Base-by-base conservation (phyloP, 2,888 invertebrate genomes). In the Cyrtodaria siliqua region DNA sequence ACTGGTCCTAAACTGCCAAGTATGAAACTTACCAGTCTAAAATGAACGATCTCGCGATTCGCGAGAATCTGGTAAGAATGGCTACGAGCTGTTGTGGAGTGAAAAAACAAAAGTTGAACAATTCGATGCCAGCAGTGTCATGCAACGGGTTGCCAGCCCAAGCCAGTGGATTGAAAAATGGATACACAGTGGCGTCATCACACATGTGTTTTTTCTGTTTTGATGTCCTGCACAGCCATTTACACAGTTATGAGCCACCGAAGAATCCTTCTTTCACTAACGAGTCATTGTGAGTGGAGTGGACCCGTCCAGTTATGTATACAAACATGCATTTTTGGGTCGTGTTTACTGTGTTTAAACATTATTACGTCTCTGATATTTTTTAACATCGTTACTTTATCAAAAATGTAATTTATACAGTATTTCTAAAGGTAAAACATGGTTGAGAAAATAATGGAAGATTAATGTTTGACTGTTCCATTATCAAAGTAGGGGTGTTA, bases 171-270 rank as follows among this genome's bases (percentile, higher is more conserved):
- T 81, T 89, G 73, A 89, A 89, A 79, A 89, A 90, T 87, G 89
- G 90, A 63, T 88, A 90, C 73, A 87, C 89, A 6, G 90, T 91
- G 52, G 87, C 92, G 42, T 83, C 88, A 70, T 86, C 91, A 44
- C 98, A 99, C 93, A 99, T 99, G 99, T 98, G 98, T 93, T 97
- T 97, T 95, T 99, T 97, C 95, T 99, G 99, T 95, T 99, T 99
- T 95, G 99, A 99, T 94, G 98, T 99, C 89, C 96, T 99, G 86
- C 97, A 98, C 94, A 96, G 96, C 94, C 97, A 98, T 94, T 95
- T 99, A 91, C 96, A 98, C 94, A 97, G 96, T 93, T 95, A 97
- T 93, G 97, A 98, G 88, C 96, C 97, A 87, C 99, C 99, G 86
- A 96, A 96, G 93, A 95, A 85, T 62, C 98, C 91, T 95, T 95